Conservation (phyloP, 2,797 vertebrate genomes). For the Leptatherina wallacei region DNA sequence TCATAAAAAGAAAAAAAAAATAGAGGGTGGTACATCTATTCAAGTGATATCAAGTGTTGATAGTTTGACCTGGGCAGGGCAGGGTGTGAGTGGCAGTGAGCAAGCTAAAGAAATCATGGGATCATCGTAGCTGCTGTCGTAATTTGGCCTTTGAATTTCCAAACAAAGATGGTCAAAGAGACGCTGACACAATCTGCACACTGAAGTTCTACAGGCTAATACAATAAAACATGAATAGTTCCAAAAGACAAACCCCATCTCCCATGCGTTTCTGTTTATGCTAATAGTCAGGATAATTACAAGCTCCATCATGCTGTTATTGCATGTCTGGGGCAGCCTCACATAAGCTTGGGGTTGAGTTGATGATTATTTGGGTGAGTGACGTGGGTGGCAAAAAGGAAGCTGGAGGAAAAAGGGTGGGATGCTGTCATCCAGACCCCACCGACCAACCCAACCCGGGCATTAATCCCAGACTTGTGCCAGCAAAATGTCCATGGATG, state of each 20-base stretch:
- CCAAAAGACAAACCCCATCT: slow-evolving; percentile 39
- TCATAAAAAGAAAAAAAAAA: neutral
- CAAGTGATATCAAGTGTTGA: slow-evolving; percentile 9
- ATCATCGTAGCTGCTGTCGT: neutral
- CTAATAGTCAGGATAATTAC: slow-evolving; percentile 63
- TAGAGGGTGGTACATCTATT: neutral
- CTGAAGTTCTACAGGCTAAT: neutral
- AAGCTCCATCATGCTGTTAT: slow-evolving; percentile 41
- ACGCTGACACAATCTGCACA: neutral
- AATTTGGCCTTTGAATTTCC: slow-evolving; percentile 12
- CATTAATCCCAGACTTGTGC: slow-evolving; percentile 65
- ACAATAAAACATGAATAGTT: slow-evolving; percentile 26
- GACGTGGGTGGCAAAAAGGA: slow-evolving; percentile 60
- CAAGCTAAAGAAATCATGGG: neutral
- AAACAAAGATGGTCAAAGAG: neutral
- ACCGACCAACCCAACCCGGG: slow-evolving; percentile 50
- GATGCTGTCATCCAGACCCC: slow-evolving; percentile 31
- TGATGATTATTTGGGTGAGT: slow-evolving; percentile 54
- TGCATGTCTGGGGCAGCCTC: slow-evolving; percentile 56
- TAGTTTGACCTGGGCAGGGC: slow-evolving; percentile 43
- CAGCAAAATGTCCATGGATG: slow-evolving; percentile 39
- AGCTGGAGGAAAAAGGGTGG: slow-evolving; percentile 49
- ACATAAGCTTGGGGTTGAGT: slow-evolving; percentile 59
- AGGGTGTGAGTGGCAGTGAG: slow-evolving; percentile 3
- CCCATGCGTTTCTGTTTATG: slow-evolving; percentile 32